Base-by-base conservation (phyloP, 2,113 vertebrate genomes). In the Smithornis capensis region DNA sequence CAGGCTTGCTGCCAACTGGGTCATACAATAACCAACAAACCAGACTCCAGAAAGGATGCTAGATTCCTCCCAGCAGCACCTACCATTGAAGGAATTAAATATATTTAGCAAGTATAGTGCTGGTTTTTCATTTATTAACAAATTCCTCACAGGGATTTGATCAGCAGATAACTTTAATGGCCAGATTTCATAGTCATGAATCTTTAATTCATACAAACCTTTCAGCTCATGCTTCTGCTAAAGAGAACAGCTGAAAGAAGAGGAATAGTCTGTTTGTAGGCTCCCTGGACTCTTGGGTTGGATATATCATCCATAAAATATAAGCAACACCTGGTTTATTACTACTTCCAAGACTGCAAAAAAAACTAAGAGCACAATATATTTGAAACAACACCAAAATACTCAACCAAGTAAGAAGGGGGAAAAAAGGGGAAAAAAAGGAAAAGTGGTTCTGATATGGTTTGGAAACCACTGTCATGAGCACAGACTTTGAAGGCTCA, bases 1-100 rank as follows among this genome's bases (percentile, higher is more conserved):
- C 70, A 74, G 87, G 83, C 75, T 70, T 86, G 35, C 64, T 95
- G 82, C 82, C 93, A 95, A 49, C 50, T 94, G 47, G 82, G 91
- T 95, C 87, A 81, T 49, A 56, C 31, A 86, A 68, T 25, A 83
- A 93, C 33, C 79, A 91, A 74, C 79, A 93, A 67, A 92, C 17
- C 52, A 55, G 55, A 77, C 47, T 77, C 35, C 63, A 91, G 45
- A 83, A 85, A 74, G 55, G 38, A 96, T 75, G 47, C 18, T 49
- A 70, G n/a, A 83, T 31, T 63, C 18, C 40, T 74, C n/a, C n/a
- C n/a, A 90, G 52, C 17, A 81, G 75, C 60, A 86, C 9, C 82
- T 64, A 83, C 19, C 6, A 40, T 0, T 71, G 35, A 75, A 74
- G 35, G 17, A 83, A n/a, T 57, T 63, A 50, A 15, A 37, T 12